Evolutionary conservation across 2,888 invertebrate species (phyloP), one percentile per base, ranked within the genome.

Genomic region (Eledona agricola): DNA sequence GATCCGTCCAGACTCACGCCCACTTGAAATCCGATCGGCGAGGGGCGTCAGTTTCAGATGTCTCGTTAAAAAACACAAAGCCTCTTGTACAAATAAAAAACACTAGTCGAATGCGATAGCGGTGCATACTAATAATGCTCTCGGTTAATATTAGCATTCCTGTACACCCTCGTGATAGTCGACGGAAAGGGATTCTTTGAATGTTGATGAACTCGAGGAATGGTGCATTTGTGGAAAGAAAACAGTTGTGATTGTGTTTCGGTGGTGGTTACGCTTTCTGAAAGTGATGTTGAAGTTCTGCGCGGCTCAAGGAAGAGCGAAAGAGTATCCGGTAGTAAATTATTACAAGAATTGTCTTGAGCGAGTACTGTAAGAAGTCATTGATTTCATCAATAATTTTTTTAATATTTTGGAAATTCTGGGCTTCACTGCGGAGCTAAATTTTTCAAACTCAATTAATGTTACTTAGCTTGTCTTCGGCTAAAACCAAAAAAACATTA

Each of bases 271-370:
- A 29, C 16, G 20, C 32, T 26, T 5, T 22, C 2, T 10, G 42
- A 19, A 4, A 37, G 37, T 31, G 25, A 77, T 78, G 77, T 62
- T 78, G 59, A 78, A 78, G 61, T 78, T 78, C 66, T 77, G 78
- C 65, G 74, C 77, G 37, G 77, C 77, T 5, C 64, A 72, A 3
- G 64, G 62, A 26, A 59, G 47, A 32, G 52, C 68, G 12, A 51
- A 63, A 26, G 65, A 68, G 59, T 65, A 74, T 72, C 73, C 72
- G 74, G 73, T 73, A 19, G 19, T 19, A 6, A 19, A 19, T 19
- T n/a, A n/a, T n/a, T n/a, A n/a, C n/a, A n/a, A n/a, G n/a, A n/a
- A n/a, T n/a, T n/a, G n/a, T n/a, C n/a, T n/a, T n/a, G n/a, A n/a
- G n/a, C n/a, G n/a, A n/a, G n/a, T n/a, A n/a, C n/a, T n/a, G n/a